Conservation (phyloP, 2,113 vertebrate species). For the Semicossyphus pulcher region DNA sequence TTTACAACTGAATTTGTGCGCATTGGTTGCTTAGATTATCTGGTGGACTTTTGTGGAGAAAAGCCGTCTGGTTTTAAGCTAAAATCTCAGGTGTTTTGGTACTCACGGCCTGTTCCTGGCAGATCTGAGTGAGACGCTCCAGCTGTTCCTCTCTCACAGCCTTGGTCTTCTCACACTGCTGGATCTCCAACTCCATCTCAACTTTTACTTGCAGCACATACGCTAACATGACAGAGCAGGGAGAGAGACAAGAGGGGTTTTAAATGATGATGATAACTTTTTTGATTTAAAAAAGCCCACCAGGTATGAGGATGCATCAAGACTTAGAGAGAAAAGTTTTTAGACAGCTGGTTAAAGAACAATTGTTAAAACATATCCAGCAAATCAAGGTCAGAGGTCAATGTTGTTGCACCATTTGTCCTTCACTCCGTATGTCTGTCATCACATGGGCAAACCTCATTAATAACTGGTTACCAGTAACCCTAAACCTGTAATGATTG, state of each 20-base stretch:
- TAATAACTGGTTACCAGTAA: constrained; percentile 20
- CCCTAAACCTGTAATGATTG: neutral
- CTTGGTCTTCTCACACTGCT: constrained; percentile 98
- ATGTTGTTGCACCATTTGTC: neutral
- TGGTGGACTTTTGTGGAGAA: neutral
- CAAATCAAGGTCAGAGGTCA: constrained; percentile 27
- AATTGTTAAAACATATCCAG: constrained; percentile 2
- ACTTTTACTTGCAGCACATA: constrained; percentile 96
- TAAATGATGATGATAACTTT: neutral
- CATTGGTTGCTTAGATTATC: too few species aligned
- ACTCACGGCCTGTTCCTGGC: constrained; percentile 98
- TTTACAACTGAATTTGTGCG: neutral
- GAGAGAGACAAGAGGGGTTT: neutral
- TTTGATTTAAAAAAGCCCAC: too few species aligned
- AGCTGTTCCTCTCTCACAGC: constrained; percentile 96
- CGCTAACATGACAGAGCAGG: constrained; percentile 75
- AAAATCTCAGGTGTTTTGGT: neutral
- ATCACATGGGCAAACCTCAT: constrained; percentile 19
- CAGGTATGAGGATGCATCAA: neutral
- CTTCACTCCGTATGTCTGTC: constrained; percentile 18
- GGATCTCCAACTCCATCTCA: constrained; percentile 97
- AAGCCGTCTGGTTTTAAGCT: neutral
- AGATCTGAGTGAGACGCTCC: constrained; percentile 98
- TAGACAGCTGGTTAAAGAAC: neutral
- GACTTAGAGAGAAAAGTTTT: neutral